These are phyloP conservation scores for Thunnus maccoyii DNA, from an alignment of 2,113 vertebrate species.

Conservation along the genomic window DNA sequence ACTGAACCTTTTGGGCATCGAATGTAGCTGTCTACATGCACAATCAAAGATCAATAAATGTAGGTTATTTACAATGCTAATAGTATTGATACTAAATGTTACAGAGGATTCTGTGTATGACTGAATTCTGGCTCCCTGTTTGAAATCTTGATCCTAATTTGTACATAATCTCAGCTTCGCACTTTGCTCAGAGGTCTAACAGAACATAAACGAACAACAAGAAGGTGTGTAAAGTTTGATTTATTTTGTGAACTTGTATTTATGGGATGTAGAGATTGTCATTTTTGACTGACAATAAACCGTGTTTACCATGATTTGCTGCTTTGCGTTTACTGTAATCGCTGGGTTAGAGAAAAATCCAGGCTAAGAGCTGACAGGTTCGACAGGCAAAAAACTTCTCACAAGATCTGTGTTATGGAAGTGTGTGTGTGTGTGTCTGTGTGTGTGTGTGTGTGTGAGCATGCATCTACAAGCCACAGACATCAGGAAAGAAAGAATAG, in stretches of 20 bases:
- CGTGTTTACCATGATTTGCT: constrained; percentile 59
- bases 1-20: constrained; percentile 7
- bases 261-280: constrained; percentile 73
- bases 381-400: not conserved
- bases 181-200: not conserved
- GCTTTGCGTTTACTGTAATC: not conserved
- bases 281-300: constrained; percentile 69
- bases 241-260: constrained; percentile 76
- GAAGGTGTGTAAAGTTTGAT: constrained; percentile 67
- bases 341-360: not conserved
- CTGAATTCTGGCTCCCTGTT: not conserved
- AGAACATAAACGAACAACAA: constrained; percentile 39
- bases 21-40: constrained; percentile 49
- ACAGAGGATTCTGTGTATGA: not conserved
- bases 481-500: constrained; percentile 34
- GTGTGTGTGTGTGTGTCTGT: not conserved
- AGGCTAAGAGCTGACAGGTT: not conserved
- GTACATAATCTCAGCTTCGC: constrained; percentile 21
- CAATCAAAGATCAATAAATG: constrained; percentile 30
- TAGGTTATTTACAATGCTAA: not conserved
- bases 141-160: constrained; percentile 5
- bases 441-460: constrained; percentile 2
- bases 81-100: not conserved
- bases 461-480: constrained; percentile 57
- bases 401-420: not conserved